phyloP scores from a whole-genome alignment of 2,888 invertebrate species.

The Serripes groenlandicus region DNA sequence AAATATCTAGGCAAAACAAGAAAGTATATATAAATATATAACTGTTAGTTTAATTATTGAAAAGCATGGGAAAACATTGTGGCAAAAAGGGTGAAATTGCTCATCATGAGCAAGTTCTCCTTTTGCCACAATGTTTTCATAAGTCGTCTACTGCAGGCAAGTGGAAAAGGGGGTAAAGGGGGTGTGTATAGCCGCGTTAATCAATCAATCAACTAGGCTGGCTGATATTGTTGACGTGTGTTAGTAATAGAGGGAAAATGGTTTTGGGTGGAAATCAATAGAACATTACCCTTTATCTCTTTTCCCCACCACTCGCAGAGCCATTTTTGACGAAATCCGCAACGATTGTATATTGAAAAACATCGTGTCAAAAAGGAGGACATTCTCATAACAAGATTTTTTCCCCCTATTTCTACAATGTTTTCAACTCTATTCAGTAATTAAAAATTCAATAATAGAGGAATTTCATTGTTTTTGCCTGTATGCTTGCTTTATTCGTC shows the following conservation, averaged over 20 bases:
- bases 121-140: neutral
- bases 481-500: too few species aligned
- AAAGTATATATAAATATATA: too few species aligned
- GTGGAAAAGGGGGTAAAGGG: neutral
- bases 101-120: too few species aligned
- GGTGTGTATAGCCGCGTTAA: neutral
- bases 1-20: too few species aligned
- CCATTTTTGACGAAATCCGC: too few species aligned
- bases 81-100: neutral
- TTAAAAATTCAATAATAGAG: too few species aligned
- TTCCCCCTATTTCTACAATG: neutral
- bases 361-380: neutral
- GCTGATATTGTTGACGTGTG: neutral
- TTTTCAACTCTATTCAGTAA: neutral
- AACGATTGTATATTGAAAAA: too few species aligned
- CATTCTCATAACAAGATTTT: neutral
- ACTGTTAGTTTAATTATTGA: too few species aligned
- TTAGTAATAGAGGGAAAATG: neutral
- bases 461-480: too few species aligned
- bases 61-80: neutral
- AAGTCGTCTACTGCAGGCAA: neutral
- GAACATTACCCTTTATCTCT: neutral
- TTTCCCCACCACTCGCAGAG: too few species aligned
- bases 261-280: neutral
- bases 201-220: slow-evolving; percentile 11